Evolutionary conservation across 2,797 vertebrate species (phyloP), one percentile per base, ranked within the genome.

Genomic region (Acanthurus lineatus): DNA sequence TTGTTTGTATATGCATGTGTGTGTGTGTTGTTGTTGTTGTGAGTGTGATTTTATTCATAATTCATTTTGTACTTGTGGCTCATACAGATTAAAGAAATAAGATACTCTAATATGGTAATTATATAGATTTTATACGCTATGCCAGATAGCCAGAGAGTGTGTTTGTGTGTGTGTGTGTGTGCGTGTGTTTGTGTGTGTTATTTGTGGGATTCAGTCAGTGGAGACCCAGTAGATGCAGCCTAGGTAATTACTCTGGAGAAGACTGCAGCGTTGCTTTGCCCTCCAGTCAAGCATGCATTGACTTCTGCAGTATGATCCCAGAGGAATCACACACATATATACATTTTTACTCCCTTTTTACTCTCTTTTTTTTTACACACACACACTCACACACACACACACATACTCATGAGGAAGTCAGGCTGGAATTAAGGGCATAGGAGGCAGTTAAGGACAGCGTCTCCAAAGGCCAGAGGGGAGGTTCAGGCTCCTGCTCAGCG

Each of bases 221-320:
- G 38, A 80, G 76, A 69, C 65, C 32, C 28, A 45, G 51, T 76
- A 60, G 61, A 67, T 62, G n/a, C 71, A 81, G 53, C 48, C 20
- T 56, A 4, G 54, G 81, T 89, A 86, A 87, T 92, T 87, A 85
- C 75, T 58, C 40, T 54, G 49, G 74, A 78, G 71, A 45, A 35
- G 47, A 64, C 44, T 76, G 74, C 76, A 70, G 64, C 48, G 16
- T 38, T 14, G 63, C 42, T 80, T 51, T 86, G 76, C 80, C 83
- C 84, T 86, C 78, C 69, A 88, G 83, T 77, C 85, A 83, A 62
- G 52, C 68, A 67, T 49, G 2, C 40, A 42, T 79, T 42, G 81
- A 81, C 76, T 81, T 28, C n/a, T 32, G 61, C 72, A 47, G 15
- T 74, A 12, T 45, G 65, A 63, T 74, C 86, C 83, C 83, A 73